Conservation (phyloP, 2,797 vertebrate species). For the Schizothorax lantsangensis region DNA sequence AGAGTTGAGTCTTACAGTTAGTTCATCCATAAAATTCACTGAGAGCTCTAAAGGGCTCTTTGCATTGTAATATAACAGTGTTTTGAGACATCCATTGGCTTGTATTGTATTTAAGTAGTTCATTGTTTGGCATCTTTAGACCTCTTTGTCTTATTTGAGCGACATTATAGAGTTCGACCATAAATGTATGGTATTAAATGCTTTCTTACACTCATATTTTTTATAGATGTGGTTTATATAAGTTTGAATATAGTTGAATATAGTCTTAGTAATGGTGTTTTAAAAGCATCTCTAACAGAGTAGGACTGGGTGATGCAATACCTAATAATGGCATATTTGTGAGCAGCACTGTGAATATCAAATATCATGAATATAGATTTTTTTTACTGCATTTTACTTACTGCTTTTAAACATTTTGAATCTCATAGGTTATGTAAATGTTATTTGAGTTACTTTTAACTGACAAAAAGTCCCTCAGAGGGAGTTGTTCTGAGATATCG, state of each 20-base stretch:
- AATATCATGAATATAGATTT: no score
- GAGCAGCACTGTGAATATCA: background rate
- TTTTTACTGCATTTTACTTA: background rate
- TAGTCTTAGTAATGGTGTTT: background rate
- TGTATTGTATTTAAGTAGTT: slow-evolving; percentile 24
- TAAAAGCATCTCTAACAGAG: background rate
- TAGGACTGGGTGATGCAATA: background rate
- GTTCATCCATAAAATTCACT: slow-evolving; percentile 20
- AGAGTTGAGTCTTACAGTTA: slow-evolving; percentile 9
- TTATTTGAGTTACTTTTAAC: background rate
- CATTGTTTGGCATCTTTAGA: slow-evolving; percentile 18
- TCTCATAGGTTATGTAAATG: background rate
- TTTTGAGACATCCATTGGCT: background rate
- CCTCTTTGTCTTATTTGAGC: background rate
- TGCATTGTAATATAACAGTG: background rate
- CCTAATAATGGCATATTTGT: background rate
- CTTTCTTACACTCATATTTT: background rate
- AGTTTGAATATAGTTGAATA: background rate
- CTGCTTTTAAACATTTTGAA: background rate
- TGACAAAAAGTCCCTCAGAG: background rate
- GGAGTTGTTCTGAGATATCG: background rate
- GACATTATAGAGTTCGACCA: background rate
- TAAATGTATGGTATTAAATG: background rate
- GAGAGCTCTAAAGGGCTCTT: slow-evolving; percentile 11
- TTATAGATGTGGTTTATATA: background rate